A percentile compares a stretch with the other conserved stretches of the same genome.
Conservation (phyloP, 2,113 vertebrate genomes). For the Agapornis roseicollis region DNA sequence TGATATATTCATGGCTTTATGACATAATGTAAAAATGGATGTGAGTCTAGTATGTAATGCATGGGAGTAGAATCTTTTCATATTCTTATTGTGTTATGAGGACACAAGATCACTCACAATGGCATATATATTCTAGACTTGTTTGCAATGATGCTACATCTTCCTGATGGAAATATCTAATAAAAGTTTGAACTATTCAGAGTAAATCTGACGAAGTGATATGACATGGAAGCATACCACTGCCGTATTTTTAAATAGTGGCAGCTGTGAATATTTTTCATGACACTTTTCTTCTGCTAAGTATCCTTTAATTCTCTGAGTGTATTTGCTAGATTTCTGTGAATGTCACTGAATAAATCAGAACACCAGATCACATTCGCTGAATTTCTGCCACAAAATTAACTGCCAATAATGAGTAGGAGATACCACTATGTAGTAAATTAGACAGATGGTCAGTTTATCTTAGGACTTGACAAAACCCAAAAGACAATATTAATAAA, state of each 20-base stretch:
- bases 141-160: not conserved
- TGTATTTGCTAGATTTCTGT: not conserved
- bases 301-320: not conserved
- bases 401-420: not conserved
- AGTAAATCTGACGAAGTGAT: not conserved
- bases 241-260: not conserved
- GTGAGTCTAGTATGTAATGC: fast-evolving
- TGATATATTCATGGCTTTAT: not conserved
- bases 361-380: not conserved
- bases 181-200: not conserved
- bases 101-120: not conserved
- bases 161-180: not conserved
- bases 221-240: not conserved
- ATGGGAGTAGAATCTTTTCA: not conserved
- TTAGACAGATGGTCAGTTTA: slow-evolving; percentile 42
- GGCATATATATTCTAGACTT: not conserved
- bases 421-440: slow-evolving; percentile 2
- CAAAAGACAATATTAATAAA: not conserved
- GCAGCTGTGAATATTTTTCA: not conserved
- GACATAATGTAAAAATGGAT: not conserved
- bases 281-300: not conserved
- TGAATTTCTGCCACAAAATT: slow-evolving; percentile 24
- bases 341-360: slow-evolving; percentile 11
- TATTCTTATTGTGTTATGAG: not conserved
- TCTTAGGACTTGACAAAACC: not conserved